Base-by-base conservation (phyloP, 2,888 invertebrate species). In the Dryobota labecula region DNA sequence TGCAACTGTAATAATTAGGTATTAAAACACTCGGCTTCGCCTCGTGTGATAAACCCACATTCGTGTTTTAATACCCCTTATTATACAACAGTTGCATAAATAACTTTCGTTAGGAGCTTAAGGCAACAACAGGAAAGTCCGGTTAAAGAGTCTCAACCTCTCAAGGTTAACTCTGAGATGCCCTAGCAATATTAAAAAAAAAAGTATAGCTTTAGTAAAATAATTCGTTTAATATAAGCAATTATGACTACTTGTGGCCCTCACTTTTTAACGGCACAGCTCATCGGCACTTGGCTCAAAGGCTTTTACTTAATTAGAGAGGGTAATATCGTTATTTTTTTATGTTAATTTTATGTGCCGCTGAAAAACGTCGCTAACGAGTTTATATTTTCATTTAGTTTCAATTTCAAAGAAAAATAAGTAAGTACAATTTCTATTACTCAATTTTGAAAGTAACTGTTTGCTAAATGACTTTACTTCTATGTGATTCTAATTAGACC, bases 301-400 rank as follows among this genome's bases (percentile, higher is more conserved):
- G 54, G 61, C 61, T 58, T 71, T 77, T 57, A 65, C 65, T 73
- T 78, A 84, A 76, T 81, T 70, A 76, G 51, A 66, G 51, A n/a
- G n/a, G 33, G n/a, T 51, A 62, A 65, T 67, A 70, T 62, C 49
- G 51, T 73, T 57, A 65, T 57, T 66, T 78, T 62, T 61, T 54
- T 38, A 69, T 58, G 70, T 64, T 15, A 61, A 54, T 75, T 73
- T 63, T 53, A 60, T 45, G 54, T 49, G 61, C 43, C 69, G 33
- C 51, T 54, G 41, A 66, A 76, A 70, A 73, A 45, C 69, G 11
- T 41, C 43, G 6, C 36, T 54, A 73, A 45, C 11, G 47, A 54
- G 43, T 49, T 72, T 47, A 58, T n/a, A 60, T 54, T 61, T 70
- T 76, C 20, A 67, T 67, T 82, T 15, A 62, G 13, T 70, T 73